These are phyloP conservation scores for Lordiphosa stackelbergi DNA, from an alignment of 1,140 invertebrate genomes.

Conservation along the genomic window DNA sequence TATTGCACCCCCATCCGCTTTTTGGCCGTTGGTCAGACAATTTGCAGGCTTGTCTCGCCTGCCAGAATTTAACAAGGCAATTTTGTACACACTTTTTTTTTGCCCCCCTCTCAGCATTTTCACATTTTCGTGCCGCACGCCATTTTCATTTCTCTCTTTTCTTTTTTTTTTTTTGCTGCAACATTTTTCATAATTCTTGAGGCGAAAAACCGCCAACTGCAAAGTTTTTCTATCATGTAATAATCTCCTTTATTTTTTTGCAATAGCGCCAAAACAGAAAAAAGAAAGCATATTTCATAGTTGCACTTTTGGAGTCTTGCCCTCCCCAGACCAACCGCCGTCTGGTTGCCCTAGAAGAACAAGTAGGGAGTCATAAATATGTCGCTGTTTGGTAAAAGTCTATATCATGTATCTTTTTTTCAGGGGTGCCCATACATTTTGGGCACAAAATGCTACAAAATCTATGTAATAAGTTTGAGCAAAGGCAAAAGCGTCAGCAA, in stretches of 20 bases:
- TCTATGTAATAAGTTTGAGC: conserved; percentile 63
- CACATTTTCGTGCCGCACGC: conserved; percentile 71
- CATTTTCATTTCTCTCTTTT: conserved; percentile 53
- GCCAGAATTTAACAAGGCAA: conserved; percentile 70
- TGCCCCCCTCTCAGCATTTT: conserved; percentile 19
- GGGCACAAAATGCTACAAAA: conserved; percentile 71
- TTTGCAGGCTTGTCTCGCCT: conserved; percentile 69
- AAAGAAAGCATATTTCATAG: conserved; percentile 56
- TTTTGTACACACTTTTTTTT: conserved; percentile 41
- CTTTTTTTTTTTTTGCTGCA: conserved; percentile 35
- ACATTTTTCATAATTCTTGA: conserved; percentile 74
- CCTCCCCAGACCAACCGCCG: background rate
- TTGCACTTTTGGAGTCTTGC: conserved; percentile 55
- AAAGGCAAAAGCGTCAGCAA: conserved; percentile 23
- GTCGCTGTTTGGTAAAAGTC: conserved; percentile 56
- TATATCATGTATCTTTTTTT: conserved; percentile 52
- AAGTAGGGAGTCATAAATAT: conserved; percentile 61
- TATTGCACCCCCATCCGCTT: conserved; percentile 50
- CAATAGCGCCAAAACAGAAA: conserved; percentile 30
- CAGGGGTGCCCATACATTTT: conserved; percentile 52
- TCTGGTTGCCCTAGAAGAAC: background rate
- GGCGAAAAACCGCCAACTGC: conserved; percentile 46
- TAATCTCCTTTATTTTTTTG: conserved; percentile 40
- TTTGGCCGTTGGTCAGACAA: conserved; percentile 59
- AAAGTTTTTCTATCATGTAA: conserved; percentile 65